phyloP scores from a whole-genome alignment of 2,797 vertebrate species.

The Oreonectes daqikongensis region DNA sequence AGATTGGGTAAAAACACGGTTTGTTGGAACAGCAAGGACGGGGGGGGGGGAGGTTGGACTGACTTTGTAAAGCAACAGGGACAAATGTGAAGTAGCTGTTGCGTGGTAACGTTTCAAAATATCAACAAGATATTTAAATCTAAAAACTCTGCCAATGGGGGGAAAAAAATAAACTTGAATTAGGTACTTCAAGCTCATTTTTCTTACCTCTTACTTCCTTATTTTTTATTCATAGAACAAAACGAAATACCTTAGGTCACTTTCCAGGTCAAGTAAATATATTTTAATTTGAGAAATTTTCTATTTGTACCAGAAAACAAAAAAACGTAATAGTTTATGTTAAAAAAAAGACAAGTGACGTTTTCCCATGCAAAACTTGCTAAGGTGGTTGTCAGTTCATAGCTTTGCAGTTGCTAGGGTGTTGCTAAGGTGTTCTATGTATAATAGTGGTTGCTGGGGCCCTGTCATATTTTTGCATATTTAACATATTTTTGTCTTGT shows the following conservation, averaged over 20 bases:
- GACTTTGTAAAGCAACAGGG: background rate
- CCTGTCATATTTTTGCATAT: no score
- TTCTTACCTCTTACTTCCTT: no score
- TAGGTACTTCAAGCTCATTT: no score
- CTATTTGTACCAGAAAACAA: no score
- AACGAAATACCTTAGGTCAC: no score
- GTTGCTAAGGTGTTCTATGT: background rate
- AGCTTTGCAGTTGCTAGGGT: background rate
- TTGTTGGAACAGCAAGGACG: conserved; percentile 1
- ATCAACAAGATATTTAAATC: background rate
- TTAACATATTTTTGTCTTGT: no score
- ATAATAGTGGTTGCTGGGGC: background rate
- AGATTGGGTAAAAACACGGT: conserved; percentile 35
- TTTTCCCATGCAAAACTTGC: background rate
- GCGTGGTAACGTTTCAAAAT: background rate
- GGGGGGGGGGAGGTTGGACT: background rate
- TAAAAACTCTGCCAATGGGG: background rate
- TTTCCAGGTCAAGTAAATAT: no score
- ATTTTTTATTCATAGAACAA: no score
- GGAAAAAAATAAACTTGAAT: no score
- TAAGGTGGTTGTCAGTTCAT: no score
- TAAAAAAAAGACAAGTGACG: background rate
- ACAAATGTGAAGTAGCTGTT: background rate
- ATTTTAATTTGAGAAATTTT: no score
- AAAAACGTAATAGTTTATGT: no score